Evolutionary conservation across 1,140 invertebrate species (phyloP).

Genomic region (Linepithema humile): DNA sequence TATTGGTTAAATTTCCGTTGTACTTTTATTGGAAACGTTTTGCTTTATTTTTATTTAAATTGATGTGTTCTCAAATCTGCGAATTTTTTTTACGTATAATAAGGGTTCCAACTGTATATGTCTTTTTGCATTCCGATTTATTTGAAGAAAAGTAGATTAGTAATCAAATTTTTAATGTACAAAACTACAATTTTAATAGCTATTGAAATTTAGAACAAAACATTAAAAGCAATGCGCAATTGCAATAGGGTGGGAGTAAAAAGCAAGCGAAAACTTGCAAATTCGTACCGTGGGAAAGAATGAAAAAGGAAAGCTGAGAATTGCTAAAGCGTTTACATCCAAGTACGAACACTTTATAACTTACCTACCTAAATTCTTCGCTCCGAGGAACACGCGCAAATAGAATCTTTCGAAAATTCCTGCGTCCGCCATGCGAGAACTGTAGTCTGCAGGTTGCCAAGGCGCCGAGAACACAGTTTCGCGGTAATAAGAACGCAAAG

Average conservation of each 20-base stretch:
- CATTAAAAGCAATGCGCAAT: not conserved
- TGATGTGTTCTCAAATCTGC: too few relatives aligned
- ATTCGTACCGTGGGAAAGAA: conserved; percentile 10
- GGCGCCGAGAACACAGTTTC: conserved; percentile 36
- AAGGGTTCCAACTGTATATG: too few relatives aligned
- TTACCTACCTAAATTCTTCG: conserved; percentile 40
- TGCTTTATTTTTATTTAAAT: too few relatives aligned
- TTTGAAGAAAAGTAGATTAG: too few relatives aligned
- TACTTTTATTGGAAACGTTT: too few relatives aligned
- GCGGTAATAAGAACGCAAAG: conserved; percentile 45
- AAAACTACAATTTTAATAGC: too few relatives aligned
- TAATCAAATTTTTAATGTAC: too few relatives aligned
- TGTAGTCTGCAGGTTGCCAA: conserved; percentile 5
- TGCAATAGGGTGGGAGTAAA: not conserved
- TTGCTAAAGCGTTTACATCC: conserved; percentile 32
- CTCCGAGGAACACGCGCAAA: conserved; percentile 15
- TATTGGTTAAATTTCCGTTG: too few relatives aligned
- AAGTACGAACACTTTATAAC: conserved; percentile 46
- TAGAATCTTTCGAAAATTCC: conserved; percentile 59
- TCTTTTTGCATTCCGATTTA: too few relatives aligned
- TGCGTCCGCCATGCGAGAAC: conserved; percentile 14
- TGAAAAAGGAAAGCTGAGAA: conserved; percentile 5
- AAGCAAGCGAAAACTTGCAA: not conserved
- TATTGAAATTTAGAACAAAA: too few relatives aligned
- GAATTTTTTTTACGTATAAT: too few relatives aligned